Evolutionary conservation across 2,797 vertebrate species (phyloP).

Genomic region (Hemibagrus guttatus): DNA sequence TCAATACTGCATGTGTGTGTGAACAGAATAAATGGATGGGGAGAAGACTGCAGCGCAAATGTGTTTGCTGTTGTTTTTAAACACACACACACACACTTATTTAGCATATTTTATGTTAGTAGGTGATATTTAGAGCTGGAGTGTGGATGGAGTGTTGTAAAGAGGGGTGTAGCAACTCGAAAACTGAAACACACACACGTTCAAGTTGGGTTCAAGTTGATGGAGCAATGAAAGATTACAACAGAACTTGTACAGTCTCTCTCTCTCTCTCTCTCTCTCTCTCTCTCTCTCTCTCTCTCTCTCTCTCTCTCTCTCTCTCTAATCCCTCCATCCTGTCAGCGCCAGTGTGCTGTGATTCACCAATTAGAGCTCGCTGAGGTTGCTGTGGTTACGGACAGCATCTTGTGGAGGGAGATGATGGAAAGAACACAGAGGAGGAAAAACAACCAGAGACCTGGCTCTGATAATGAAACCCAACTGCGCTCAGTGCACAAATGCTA

Average conservation of each 20-base stretch:
- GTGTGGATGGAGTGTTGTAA: not conserved
- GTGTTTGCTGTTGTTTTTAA: not conserved
- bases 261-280: constrained; percentile 27
- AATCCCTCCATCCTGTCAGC: constrained; percentile 4
- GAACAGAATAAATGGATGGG: not conserved
- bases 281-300: not conserved
- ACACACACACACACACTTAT: not conserved
- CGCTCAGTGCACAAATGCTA: not conserved
- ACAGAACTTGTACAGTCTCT: not conserved
- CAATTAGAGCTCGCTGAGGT: constrained; percentile 37
- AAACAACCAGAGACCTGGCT: not conserved
- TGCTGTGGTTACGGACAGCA: constrained; percentile 47
- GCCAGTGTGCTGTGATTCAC: constrained; percentile 33
- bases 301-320: constrained; percentile 24
- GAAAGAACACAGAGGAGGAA: not conserved
- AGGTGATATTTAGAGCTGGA: not conserved
- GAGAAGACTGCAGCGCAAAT: not conserved
- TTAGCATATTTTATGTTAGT: not conserved
- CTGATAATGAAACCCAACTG: not conserved
- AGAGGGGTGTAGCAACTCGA: not conserved
- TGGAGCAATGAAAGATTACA: not conserved
- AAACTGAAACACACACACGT: not conserved
- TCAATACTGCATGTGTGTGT: not conserved
- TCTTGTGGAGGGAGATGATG: constrained; percentile 22
- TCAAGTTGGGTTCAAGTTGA: not conserved